Evolutionary conservation across 2,797 vertebrate species (phyloP).

Genomic region (Xyrichtys novacula): DNA sequence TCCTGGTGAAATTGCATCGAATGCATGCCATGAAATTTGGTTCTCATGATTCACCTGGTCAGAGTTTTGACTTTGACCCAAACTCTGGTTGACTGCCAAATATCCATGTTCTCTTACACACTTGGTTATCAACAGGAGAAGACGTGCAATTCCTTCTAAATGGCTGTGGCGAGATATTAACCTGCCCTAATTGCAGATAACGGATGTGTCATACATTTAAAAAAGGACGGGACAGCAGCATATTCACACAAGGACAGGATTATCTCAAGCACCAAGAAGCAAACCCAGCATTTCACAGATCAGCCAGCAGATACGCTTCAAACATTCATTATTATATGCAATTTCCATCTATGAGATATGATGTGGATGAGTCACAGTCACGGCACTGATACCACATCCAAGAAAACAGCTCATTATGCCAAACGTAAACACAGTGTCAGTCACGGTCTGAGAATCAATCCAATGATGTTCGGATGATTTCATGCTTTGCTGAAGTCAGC

Average conservation of each 20-base stretch:
- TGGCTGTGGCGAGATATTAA: too few relatives aligned
- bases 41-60: not conserved
- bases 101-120: too few relatives aligned
- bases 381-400: not conserved
- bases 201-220: not conserved
- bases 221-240: not conserved
- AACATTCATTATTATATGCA: constrained; percentile 2
- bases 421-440: constrained; percentile 4
- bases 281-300: constrained; percentile 3
- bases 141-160: too few relatives aligned
- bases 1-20: too few relatives aligned
- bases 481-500: constrained; percentile 27
- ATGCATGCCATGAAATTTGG: too few relatives aligned
- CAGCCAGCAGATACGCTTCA: not conserved
- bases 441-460: constrained; percentile 19
- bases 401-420: constrained; percentile 1
- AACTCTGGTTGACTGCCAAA: not conserved
- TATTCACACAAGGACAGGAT: not conserved
- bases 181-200: not conserved
- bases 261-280: constrained; percentile 8
- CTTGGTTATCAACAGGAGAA: too few relatives aligned
- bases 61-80: too few relatives aligned
- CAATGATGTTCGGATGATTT: constrained; percentile 16
- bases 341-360: not conserved
- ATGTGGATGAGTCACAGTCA: constrained; percentile 17